Base-by-base conservation (phyloP, 1,140 invertebrate species). In the Sminthurinus signatus region DNA sequence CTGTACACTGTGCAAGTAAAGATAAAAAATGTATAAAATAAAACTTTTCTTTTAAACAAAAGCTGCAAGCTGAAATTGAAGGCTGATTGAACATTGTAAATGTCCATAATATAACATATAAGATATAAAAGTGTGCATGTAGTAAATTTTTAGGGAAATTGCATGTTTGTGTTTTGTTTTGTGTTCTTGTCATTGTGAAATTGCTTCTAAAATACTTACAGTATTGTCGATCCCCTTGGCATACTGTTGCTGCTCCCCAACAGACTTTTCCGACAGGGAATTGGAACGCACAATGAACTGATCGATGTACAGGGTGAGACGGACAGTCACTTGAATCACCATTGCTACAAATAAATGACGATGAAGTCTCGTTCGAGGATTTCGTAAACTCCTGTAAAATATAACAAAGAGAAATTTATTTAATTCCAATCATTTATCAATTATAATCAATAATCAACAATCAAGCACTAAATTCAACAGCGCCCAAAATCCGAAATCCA, bases 321-420 rank as follows among this genome's bases (percentile, higher is more conserved):
- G 80, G n/a, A 93, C 85, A 27, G 89, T 74, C 1, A 93, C 88
- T 76, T 93, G 89, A 17, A 91, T 81, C 32, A 89, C 79, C 81
- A 93, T 92, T 0, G 91, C 88, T 1, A 89, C 80, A 75, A 94
- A 93, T 25, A 95, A 79, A 73, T 92, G 89, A 74, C 88, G 87
- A 74, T 95, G 92, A 58, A 95, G 91, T 59, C 86, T 81, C 2
- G 91, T 95, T 59, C 91, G 81, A 72, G 89, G 90, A 72, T 93
- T 93, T 62, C 86, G 81, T 29, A 95, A 75, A 46, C 85, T 86
- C 70, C 90, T 91, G 77, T n/a, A 73, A 72, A 46, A 8, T 4
- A 19, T 21, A 39, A 14, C 32, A 36, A 36, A 8, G 5, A 36
- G 15, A 36, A 36, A 36, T 36, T 5, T 36, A 15, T 36, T 8